Conservation (phyloP, 2,113 vertebrate genomes). For the Cochlearius cochlearius region DNA sequence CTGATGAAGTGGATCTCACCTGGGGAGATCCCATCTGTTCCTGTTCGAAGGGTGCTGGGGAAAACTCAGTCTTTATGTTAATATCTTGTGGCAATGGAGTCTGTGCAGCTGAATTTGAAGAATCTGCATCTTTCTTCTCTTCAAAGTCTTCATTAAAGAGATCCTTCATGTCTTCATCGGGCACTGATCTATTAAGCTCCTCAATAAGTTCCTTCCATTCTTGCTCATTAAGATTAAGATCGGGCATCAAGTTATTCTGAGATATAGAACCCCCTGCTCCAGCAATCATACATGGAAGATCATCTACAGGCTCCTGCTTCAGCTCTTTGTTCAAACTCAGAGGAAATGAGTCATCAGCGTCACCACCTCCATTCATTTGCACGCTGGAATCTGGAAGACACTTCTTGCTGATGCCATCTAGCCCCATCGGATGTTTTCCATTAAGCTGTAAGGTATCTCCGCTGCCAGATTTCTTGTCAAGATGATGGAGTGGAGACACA, state of each 20-base stretch:
- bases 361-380: conserved; percentile 64
- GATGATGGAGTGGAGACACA: conserved; percentile 73
- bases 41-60: conserved; percentile 86
- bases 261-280: conserved; percentile 81
- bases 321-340: conserved; percentile 84
- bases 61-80: conserved; percentile 91
- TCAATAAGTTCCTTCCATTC: conserved; percentile 98
- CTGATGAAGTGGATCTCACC: conserved; percentile 83
- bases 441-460: conserved; percentile 74
- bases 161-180: conserved; percentile 96
- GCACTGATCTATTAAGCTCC: conserved; percentile 93
- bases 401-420: conserved; percentile 74
- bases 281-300: conserved; percentile 88
- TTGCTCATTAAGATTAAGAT: conserved; percentile 97
- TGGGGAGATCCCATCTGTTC: conserved; percentile 89
- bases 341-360: conserved; percentile 77
- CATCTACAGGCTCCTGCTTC: conserved; percentile 94
- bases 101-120: conserved; percentile 75
- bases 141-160: conserved; percentile 95
- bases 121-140: conserved; percentile 90
- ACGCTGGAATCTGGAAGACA: conserved; percentile 73
- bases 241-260: conserved; percentile 90
- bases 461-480: conserved; percentile 81
- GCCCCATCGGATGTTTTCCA: conserved; percentile 74
- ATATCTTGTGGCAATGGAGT: conserved; percentile 80